Conservation (phyloP, 2,888 invertebrate species). For the Agriopis leucophaearia region DNA sequence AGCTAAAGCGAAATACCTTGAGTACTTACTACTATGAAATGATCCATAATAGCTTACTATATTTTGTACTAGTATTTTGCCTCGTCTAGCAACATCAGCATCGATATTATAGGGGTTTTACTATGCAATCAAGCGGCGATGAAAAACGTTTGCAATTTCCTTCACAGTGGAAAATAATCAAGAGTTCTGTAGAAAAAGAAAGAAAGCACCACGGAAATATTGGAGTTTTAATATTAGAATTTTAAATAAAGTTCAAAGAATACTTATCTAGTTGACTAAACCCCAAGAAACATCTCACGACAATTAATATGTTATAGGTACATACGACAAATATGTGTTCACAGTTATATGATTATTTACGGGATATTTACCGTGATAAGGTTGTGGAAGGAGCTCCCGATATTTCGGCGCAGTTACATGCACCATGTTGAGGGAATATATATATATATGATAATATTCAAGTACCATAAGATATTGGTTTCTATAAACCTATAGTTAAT, state of each 20-base stretch:
- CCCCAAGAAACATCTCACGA: too few species aligned
- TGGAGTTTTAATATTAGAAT: not conserved
- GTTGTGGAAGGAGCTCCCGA: too few species aligned
- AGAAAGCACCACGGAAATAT: not conserved
- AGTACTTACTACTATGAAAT: not conserved
- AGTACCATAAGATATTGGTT: too few species aligned
- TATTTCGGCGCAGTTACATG: too few species aligned
- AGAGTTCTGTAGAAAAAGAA: conserved; percentile 11
- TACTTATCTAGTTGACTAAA: too few species aligned
- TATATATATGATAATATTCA: too few species aligned
- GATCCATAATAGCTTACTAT: not conserved
- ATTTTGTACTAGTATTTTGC: not conserved
- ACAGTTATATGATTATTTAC: too few species aligned
- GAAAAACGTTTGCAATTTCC: conserved; percentile 18
- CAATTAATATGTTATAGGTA: too few species aligned
- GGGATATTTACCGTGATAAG: too few species aligned
- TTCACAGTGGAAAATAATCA: not conserved
- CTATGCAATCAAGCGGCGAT: conserved; percentile 13
- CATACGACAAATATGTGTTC: too few species aligned
- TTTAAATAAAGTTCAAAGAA: not conserved
- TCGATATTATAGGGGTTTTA: not conserved
- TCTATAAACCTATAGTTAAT: too few species aligned
- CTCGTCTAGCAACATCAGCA: not conserved
- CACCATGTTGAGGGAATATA: too few species aligned
- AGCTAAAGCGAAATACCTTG: not conserved